A percentile compares a stretch with the other conserved stretches of the same genome.
phyloP scores from a whole-genome alignment of 2,113 vertebrate species.

The Notothenia coriiceps region DNA sequence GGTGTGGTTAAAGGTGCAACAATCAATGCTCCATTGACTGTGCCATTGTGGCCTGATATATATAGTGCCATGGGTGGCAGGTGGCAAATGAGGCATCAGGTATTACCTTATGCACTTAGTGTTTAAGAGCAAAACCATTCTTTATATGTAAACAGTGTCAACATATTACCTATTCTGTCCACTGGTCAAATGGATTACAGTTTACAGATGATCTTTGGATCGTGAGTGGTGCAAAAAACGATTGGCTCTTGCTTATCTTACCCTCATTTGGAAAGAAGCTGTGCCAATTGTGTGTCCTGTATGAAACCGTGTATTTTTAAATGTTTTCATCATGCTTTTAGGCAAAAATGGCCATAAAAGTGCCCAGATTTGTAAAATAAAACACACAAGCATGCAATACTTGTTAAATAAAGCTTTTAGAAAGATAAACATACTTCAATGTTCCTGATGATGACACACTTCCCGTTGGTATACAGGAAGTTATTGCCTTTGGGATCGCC shows the following conservation, averaged over 20 bases:
- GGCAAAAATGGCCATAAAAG: not conserved
- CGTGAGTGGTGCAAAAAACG: too few species aligned
- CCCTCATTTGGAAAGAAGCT: too few species aligned
- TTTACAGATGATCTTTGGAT: too few species aligned
- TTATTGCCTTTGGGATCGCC: slow-evolving; percentile 95
- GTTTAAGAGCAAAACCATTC: too few species aligned
- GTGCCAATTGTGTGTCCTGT: too few species aligned
- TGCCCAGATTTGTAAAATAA: not conserved
- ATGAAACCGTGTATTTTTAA: too few species aligned
- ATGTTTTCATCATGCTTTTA: too few species aligned
- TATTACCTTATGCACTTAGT: not conserved
- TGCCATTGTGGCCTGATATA: not conserved
- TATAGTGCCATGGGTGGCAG: not conserved
- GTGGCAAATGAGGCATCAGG: not conserved
- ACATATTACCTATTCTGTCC: too few species aligned
- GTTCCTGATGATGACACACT: slow-evolving; percentile 95
- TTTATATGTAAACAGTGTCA: too few species aligned
- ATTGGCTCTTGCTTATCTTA: too few species aligned
- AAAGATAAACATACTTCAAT: slow-evolving; percentile 86
- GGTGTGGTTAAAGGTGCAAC: not conserved
- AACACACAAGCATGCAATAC: not conserved
- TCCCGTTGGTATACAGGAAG: slow-evolving; percentile 97
- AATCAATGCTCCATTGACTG: not conserved
- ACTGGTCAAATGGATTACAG: too few species aligned
- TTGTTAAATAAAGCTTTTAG: not conserved